Percentiles rank a stretch among this genome's conserved stretches.
phyloP scores from a whole-genome alignment of 1,140 invertebrate genomes.

The Laupala kohalensis region DNA sequence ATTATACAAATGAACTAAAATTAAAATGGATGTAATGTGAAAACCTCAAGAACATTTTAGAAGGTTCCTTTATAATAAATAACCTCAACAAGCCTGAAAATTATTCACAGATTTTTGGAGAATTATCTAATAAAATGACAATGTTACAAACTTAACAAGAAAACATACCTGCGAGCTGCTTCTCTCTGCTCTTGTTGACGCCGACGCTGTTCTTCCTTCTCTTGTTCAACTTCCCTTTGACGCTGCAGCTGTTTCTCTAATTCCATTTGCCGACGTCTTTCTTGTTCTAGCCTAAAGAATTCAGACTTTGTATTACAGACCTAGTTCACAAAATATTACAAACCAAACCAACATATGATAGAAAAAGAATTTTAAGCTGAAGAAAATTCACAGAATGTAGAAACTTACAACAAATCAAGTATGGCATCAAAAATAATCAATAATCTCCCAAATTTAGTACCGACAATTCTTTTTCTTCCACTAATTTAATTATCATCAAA shows the following conservation, averaged over 20 bases:
- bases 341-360: too few relatives aligned
- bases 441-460: too few relatives aligned
- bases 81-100: neutral
- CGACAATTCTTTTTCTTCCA: too few relatives aligned
- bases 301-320: too few relatives aligned
- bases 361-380: too few relatives aligned
- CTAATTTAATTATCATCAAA: too few relatives aligned
- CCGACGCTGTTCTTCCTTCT: conserved; percentile 55
- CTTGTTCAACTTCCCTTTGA: conserved; percentile 66
- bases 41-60: neutral
- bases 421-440: too few relatives aligned
- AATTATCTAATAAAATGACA: neutral
- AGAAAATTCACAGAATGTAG: too few relatives aligned
- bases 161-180: conserved; percentile 38
- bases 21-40: neutral
- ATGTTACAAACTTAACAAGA: conserved; percentile 1
- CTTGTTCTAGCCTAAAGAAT: conserved; percentile 39
- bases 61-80: neutral
- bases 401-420: too few relatives aligned
- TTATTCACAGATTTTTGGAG: neutral
- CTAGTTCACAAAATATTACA: too few relatives aligned
- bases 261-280: conserved; percentile 49
- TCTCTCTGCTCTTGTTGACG: conserved; percentile 66
- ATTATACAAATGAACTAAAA: neutral
- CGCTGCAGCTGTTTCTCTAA: conserved; percentile 64